Evolutionary conservation across 2,113 vertebrate species (phyloP).

Genomic region (Oryctolagus cuniculus): mOryCun1.1 NC_091442.1:85542001-85542500

Average conservation of each 20-base stretch:
- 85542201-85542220: slow-evolving; percentile 75
- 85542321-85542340: slow-evolving; percentile 74
- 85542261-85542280: slow-evolving; percentile 68
- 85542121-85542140: slow-evolving; percentile 67
- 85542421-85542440: slow-evolving; percentile 85
- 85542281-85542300: slow-evolving; percentile 67
- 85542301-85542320: slow-evolving; percentile 78
- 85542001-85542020: background rate
- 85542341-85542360: slow-evolving; percentile 75
- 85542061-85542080: slow-evolving; percentile 37
- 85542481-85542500: slow-evolving; percentile 85
- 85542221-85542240: slow-evolving; percentile 75
- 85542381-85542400: slow-evolving; percentile 78
- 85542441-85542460: slow-evolving; percentile 80
- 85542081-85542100: slow-evolving; percentile 63
- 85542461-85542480: slow-evolving; percentile 81
- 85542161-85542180: slow-evolving; percentile 71
- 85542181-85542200: slow-evolving; percentile 70
- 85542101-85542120: slow-evolving; percentile 60
- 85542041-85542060: slow-evolving; percentile 2
- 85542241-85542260: slow-evolving; percentile 71
- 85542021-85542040: slow-evolving; percentile 28
- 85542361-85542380: slow-evolving; percentile 63
- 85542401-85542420: slow-evolving; percentile 85
- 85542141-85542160: slow-evolving; percentile 61